Evolutionary conservation across 2,113 vertebrate genomes (phyloP), one percentile per base, ranked within the genome.

Genomic region (Chauna torquata): DNA sequence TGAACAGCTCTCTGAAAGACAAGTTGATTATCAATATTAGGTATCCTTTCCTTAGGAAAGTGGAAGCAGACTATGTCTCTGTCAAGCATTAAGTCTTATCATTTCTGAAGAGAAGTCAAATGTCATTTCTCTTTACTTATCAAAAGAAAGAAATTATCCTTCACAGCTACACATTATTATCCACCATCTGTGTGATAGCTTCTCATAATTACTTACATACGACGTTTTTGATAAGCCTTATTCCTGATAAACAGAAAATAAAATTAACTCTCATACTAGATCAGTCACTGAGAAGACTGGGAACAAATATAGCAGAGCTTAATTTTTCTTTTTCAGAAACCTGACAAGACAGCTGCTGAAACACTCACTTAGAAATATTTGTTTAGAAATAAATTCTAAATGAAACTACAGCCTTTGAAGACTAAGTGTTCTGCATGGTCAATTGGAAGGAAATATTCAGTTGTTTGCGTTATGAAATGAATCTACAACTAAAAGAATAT

Each of bases 211-310:
- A 94, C 96, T 97, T 97, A 96, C 91, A 97, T 97, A 96, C 77
- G 12, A n/a, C 58, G 0, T 94, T 94, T 98, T 95, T 97, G 95
- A 98, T 97, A 98, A 97, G 96, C 86, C 93, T 95, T 97, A 97
- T 92, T 98, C 95, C 96, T n/a, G 86, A 98, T 97, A 98, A 97
- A 97, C 92, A 98, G 96, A 97, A 98, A 98, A 98, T 98, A 98
- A 98, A 98, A 98, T 98, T 96, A 98, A 98, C 96, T 98, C 82
- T 96, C 90, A 54, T 93, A 89, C 86, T 96, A 96, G 94, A 97
- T 96, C 94, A 96, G 94, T 97, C 94, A 95, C 88, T 95, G 84
- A 96, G 90, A 83, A 97, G 84, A 86, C 81, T 97, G 93, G 78
- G 78, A 98, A 97, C 98, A 98, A 98, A 98, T 97, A 97, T 89